Evolutionary conservation across 2,113 vertebrate genomes (phyloP).

Genomic region (Spermophilus dauricus): DNA sequence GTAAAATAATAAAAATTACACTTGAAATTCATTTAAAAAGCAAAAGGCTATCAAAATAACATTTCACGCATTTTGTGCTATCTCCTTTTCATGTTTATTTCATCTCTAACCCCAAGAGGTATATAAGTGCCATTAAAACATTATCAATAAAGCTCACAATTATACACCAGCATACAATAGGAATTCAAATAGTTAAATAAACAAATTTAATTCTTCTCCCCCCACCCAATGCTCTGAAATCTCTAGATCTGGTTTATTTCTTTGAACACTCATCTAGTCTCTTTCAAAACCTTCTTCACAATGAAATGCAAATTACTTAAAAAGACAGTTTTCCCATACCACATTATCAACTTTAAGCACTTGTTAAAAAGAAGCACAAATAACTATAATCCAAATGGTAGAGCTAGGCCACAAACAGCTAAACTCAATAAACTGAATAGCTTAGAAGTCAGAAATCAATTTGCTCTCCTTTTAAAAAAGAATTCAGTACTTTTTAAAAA

Average conservation of each 20-base stretch:
- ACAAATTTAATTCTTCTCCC: not conserved
- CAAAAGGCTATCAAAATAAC: not conserved
- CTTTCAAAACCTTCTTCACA: not conserved
- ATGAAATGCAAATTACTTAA: not conserved
- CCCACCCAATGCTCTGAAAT: not conserved
- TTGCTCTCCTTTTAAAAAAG: not conserved
- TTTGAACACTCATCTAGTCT: not conserved
- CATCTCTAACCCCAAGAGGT: not conserved
- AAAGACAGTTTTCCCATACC: not conserved
- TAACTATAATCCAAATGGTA: not conserved
- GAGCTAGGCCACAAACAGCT: not conserved
- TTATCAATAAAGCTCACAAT: not conserved
- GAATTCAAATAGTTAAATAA: not conserved
- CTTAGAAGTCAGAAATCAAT: not conserved
- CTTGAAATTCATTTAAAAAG: no score
- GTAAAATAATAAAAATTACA: no score
- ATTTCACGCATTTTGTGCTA: not conserved
- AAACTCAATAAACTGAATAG: not conserved
- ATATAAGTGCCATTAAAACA: not conserved
- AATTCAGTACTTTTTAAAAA: not conserved
- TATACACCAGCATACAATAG: not conserved
- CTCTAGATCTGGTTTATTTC: not conserved
- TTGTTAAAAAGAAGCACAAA: not conserved
- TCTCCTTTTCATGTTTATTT: not conserved
- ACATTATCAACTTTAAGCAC: not conserved